Conservation (phyloP, 2,888 invertebrate species). For the Pheosia gnoma region DNA sequence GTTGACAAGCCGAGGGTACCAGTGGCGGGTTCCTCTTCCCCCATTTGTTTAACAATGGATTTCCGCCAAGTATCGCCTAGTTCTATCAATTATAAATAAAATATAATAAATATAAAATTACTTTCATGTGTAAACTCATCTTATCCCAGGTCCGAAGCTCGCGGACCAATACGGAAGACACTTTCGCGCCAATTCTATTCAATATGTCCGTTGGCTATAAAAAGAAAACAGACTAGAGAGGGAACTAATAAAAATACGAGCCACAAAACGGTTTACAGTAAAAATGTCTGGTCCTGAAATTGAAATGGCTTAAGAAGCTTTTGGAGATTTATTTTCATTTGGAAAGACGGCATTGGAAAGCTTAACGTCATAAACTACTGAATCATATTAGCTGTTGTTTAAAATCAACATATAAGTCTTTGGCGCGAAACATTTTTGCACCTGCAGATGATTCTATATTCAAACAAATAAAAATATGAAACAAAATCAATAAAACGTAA, state of each 20-base stretch:
- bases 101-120: background rate
- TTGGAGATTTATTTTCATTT: background rate
- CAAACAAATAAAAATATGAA: slow-evolving; percentile 18
- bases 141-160: background rate
- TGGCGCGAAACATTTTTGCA: background rate
- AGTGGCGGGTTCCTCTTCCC: too few species aligned
- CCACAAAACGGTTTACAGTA: slow-evolving; percentile 50
- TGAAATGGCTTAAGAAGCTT: slow-evolving; percentile 27
- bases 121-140: background rate
- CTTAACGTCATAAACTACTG: too few species aligned
- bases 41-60: too few species aligned
- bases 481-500: slow-evolving; percentile 19
- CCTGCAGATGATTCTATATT: background rate
- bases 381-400: too few species aligned
- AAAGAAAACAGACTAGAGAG: slow-evolving; percentile 66
- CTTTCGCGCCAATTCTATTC: slow-evolving; percentile 69
- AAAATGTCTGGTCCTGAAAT: slow-evolving; percentile 40
- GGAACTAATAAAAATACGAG: slow-evolving; percentile 66
- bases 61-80: too few species aligned
- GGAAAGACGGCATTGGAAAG: too few species aligned
- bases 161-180: slow-evolving; percentile 41
- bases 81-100: background rate
- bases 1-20: too few species aligned
- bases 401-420: background rate
- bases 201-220: slow-evolving; percentile 70